Evolutionary conservation across 2,888 invertebrate species (phyloP).

Genomic region (Scaptomyza polygonia): DNA sequence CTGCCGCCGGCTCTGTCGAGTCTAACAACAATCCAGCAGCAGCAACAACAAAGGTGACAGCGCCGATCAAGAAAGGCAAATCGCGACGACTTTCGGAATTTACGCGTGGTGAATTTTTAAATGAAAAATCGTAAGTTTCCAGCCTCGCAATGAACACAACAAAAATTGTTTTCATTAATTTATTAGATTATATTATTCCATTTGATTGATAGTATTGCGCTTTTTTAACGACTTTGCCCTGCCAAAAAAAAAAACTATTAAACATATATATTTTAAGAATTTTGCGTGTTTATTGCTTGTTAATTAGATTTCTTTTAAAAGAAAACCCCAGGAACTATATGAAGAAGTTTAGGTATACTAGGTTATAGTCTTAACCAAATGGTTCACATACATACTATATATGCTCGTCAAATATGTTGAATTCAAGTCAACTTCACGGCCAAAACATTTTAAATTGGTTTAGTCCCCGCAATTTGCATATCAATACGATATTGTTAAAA

Average conservation of each 20-base stretch:
- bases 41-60: constrained; percentile 28
- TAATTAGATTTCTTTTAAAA: too few species aligned
- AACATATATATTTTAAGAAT: too few species aligned
- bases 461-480: constrained; percentile 67
- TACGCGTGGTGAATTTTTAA: constrained; percentile 85
- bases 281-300: too few species aligned
- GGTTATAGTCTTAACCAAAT: too few species aligned
- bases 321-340: too few species aligned
- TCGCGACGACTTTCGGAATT: constrained; percentile 85
- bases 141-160: constrained; percentile 17
- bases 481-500: constrained; percentile 51
- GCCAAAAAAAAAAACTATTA: neutral
- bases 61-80: constrained; percentile 82
- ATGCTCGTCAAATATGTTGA: constrained; percentile 33
- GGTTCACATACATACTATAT: too few species aligned
- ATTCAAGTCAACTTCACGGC: constrained; percentile 67
- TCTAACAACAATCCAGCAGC: constrained; percentile 44
- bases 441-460: constrained; percentile 71
- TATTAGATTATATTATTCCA: constrained; percentile 46
- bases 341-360: too few species aligned
- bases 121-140: constrained; percentile 85
- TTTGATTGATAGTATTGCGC: constrained; percentile 10
- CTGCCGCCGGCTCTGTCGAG: constrained; percentile 50
- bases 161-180: constrained; percentile 41
- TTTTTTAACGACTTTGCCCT: constrained; percentile 18